Percentiles rank a stretch among this genome's conserved stretches.
Conservation (phyloP, 2,113 vertebrate species). For the Tapirus terrestris region DNA sequence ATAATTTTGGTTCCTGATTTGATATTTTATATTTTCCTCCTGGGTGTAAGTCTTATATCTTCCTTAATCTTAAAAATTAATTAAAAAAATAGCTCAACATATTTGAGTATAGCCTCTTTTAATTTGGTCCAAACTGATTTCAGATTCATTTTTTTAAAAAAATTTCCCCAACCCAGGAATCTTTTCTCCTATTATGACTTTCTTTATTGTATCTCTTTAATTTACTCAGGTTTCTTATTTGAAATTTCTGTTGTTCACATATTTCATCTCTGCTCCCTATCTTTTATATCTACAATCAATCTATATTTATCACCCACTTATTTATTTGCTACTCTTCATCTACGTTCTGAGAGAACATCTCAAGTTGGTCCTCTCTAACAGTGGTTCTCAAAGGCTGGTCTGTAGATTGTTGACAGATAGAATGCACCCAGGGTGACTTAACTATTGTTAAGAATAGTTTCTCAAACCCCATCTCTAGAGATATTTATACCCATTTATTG, state of each 20-base stretch:
- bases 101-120: not conserved
- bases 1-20: not conserved
- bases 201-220: not conserved
- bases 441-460: not conserved
- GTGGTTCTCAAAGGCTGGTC: not conserved
- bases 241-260: not conserved
- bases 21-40: not conserved
- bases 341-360: not conserved
- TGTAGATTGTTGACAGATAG: not conserved
- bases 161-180: not conserved
- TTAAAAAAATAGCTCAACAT: not conserved
- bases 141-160: not conserved
- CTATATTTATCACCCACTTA: not conserved
- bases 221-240: not conserved
- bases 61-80: not conserved
- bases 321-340: not conserved
- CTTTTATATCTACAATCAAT: not conserved
- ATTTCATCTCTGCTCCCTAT: not conserved
- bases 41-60: not conserved
- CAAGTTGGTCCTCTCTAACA: not conserved
- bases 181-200: not conserved
- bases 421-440: not conserved
- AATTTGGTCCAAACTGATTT: slow-evolving; percentile 14
- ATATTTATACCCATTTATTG: not conserved
- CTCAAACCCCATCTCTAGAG: not conserved